phyloP scores from a whole-genome alignment of 2,797 vertebrate genomes.

The Eupleurogrammus muticus region DNA sequence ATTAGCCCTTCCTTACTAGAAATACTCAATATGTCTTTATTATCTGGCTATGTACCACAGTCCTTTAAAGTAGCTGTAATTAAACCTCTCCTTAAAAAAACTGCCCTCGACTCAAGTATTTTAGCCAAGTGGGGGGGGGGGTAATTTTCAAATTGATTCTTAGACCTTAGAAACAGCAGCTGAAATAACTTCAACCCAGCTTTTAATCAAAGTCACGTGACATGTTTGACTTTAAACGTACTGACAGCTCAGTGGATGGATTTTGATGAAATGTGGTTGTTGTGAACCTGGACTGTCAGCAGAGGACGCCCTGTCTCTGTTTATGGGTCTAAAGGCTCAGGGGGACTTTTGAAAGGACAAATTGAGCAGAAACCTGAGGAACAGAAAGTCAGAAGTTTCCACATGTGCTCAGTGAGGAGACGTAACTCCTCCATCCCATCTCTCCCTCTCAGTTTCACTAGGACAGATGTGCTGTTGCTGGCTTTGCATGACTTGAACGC shows the following conservation, averaged over 20 bases:
- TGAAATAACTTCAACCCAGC: no score
- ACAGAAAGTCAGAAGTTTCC: neutral
- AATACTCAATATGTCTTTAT: no score
- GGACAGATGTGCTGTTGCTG: conserved; percentile 5
- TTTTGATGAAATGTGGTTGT: neutral
- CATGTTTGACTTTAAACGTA: neutral
- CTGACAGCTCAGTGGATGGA: neutral
- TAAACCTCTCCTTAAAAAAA: no score
- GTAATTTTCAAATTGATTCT: no score
- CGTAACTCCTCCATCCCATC: neutral
- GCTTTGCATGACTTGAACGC: conserved; percentile 51
- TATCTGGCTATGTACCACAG: no score
- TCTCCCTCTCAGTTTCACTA: conserved; percentile 29
- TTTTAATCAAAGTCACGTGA: no score
- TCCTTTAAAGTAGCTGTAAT: no score
- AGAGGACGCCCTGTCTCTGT: conserved; percentile 38
- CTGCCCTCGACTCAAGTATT: no score
- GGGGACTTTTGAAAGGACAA: neutral
- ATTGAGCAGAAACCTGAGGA: neutral
- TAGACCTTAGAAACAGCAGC: no score
- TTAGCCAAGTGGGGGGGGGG: no score
- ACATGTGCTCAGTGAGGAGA: neutral
- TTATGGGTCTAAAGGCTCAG: neutral
- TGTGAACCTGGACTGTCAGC: conserved; percentile 26
- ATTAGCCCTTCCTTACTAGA: no score